Evolutionary conservation across 2,797 vertebrate genomes (phyloP).

Genomic region (Oryzias dopingdopingensis): DNA sequence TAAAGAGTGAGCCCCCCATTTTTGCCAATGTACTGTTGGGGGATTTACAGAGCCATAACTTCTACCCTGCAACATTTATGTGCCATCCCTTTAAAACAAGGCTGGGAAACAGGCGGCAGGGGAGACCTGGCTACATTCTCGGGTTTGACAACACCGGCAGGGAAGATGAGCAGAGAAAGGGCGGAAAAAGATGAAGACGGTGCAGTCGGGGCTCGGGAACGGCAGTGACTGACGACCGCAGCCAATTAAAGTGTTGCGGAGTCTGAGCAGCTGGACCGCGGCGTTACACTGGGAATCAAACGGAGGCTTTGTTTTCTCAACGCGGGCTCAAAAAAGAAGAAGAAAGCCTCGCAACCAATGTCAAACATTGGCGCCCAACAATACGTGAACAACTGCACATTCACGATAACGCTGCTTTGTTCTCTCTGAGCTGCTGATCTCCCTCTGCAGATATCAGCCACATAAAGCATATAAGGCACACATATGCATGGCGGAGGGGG

Average conservation of each 20-base stretch:
- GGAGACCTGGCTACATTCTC: slow-evolving; percentile 33
- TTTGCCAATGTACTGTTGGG: slow-evolving; percentile 32
- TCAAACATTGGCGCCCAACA: slow-evolving; percentile 35
- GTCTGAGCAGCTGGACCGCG: slow-evolving; percentile 5
- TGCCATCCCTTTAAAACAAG: slow-evolving; percentile 57
- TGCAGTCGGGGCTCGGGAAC: neutral
- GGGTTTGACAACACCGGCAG: slow-evolving; percentile 19
- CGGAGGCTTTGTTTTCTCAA: slow-evolving; percentile 39
- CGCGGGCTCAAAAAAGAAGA: slow-evolving; percentile 20
- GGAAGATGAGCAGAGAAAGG: slow-evolving; percentile 28
- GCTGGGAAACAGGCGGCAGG: slow-evolving; percentile 41
- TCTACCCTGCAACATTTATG: slow-evolving; percentile 52
- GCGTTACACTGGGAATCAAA: slow-evolving; percentile 12
- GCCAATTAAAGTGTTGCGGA: slow-evolving; percentile 4
- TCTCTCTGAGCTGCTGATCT: slow-evolving; percentile 49
- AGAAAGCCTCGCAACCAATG: slow-evolving; percentile 41
- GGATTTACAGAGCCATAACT: slow-evolving; percentile 45
- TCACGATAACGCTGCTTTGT: slow-evolving; percentile 58
- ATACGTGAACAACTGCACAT: slow-evolving; percentile 47
- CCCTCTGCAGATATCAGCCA: slow-evolving; percentile 40
- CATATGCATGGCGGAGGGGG: slow-evolving; percentile 13
- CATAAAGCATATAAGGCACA: slow-evolving; percentile 36
- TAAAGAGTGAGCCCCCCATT: slow-evolving; percentile 22
- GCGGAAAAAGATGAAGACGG: slow-evolving; percentile 14
- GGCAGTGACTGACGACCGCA: neutral